Percentiles rank a stretch among this genome's conserved stretches.
These are phyloP conservation scores for Urocynchramus pylzowi DNA, from an alignment of 2,113 vertebrate genomes.

Conservation along the genomic window DNA sequence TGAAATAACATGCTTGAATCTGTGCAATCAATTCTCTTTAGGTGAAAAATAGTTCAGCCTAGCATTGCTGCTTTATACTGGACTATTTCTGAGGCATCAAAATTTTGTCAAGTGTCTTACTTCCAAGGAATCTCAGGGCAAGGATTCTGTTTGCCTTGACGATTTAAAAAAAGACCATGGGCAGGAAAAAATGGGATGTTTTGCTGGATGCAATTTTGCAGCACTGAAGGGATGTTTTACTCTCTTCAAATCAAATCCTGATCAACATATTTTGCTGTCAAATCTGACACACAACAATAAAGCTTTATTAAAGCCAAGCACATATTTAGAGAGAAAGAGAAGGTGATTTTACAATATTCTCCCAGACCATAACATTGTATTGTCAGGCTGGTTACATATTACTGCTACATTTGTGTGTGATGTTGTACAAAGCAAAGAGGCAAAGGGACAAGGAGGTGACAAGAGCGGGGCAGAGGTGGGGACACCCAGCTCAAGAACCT, in stretches of 20 bases:
- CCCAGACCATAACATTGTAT: background rate
- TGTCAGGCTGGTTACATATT: background rate
- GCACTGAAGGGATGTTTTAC: background rate
- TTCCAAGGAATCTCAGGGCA: background rate
- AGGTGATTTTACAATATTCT: background rate
- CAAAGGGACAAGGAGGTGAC: background rate
- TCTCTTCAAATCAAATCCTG: background rate
- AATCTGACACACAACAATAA: background rate
- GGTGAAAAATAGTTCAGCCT: background rate
- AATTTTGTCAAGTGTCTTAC: background rate
- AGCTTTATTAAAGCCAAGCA: background rate
- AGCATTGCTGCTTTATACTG: background rate
- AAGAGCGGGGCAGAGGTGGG: background rate
- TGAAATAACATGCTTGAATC: background rate
- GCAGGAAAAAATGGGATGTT: background rate
- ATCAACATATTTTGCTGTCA: background rate
- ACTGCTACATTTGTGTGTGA: background rate
- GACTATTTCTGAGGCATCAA: background rate
- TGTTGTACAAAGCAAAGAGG: background rate
- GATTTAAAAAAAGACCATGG: background rate
- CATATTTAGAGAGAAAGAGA: background rate
- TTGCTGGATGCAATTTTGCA: background rate
- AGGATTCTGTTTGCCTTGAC: background rate
- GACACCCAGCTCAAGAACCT: background rate
- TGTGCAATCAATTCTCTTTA: background rate